Evolutionary conservation across 2,797 vertebrate genomes (phyloP).

Genomic region (Pitangus sulphuratus): DNA sequence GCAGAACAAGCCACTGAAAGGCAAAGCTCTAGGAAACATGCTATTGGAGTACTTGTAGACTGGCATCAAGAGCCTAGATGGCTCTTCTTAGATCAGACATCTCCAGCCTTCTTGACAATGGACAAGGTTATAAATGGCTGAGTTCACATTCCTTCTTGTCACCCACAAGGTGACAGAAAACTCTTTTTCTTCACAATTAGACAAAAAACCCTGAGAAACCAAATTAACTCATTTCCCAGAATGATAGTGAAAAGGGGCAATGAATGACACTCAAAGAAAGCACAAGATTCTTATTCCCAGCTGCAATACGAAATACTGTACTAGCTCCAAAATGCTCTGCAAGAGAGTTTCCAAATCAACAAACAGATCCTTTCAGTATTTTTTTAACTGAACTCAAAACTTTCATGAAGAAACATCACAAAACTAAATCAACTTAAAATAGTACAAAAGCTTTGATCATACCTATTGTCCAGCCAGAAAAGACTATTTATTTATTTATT

Average conservation of each 20-base stretch:
- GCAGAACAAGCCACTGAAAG: background rate
- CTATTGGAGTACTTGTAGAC: background rate
- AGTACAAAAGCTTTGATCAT: background rate
- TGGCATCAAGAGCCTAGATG: background rate
- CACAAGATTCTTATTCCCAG: background rate
- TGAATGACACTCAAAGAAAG: background rate
- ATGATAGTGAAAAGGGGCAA: background rate
- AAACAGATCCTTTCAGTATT: background rate
- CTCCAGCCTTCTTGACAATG: background rate
- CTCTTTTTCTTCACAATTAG: background rate
- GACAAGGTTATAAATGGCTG: background rate
- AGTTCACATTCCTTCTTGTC: background rate
- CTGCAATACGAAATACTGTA: background rate
- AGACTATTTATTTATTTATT: background rate
- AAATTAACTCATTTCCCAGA: background rate
- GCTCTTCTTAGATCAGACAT: background rate
- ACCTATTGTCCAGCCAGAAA: background rate
- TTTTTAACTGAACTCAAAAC: background rate
- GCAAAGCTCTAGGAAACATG: background rate
- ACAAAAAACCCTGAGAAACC: background rate
- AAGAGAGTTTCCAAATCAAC: background rate
- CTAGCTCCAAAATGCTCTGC: background rate
- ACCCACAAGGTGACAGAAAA: background rate
- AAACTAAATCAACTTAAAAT: background rate
- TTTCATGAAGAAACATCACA: background rate